Conservation (phyloP, 2,888 invertebrate species). For the Zygaena filipendulae region DNA sequence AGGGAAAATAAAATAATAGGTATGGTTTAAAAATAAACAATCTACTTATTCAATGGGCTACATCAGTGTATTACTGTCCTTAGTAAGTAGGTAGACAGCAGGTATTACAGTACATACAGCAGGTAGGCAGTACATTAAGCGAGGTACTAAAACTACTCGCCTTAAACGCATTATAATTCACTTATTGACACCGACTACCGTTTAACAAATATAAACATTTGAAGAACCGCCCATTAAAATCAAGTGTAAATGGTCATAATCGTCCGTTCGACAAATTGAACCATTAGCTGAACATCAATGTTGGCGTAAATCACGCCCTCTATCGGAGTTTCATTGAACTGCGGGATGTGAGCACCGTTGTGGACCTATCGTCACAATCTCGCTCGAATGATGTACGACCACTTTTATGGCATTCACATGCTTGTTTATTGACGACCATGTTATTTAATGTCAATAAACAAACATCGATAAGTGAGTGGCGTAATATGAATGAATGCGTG, state of each 20-base stretch:
- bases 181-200: constrained; percentile 25
- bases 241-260: constrained; percentile 45
- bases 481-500: too few species aligned
- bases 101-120: too few species aligned
- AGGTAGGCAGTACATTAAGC: too few species aligned
- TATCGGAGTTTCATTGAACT: constrained; percentile 37
- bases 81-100: too few species aligned
- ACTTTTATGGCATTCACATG: constrained; percentile 48
- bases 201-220: constrained; percentile 42
- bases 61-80: too few species aligned
- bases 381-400: constrained; percentile 43
- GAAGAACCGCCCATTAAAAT: constrained; percentile 44
- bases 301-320: constrained; percentile 54
- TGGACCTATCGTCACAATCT: constrained; percentile 44
- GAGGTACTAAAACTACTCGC: too few species aligned
- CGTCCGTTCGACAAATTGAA: constrained; percentile 45
- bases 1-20: too few species aligned
- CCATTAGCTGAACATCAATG: constrained; percentile 35
- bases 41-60: too few species aligned
- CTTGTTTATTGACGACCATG: constrained; percentile 51
- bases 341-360: constrained; percentile 35
- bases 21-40: too few species aligned
- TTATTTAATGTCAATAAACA: constrained; percentile 55
- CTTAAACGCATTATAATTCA: too few species aligned
- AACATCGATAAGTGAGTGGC: constrained; percentile 40